Base-by-base conservation (phyloP, 2,113 vertebrate genomes). In the Cricetomys ansorgei region DNA sequence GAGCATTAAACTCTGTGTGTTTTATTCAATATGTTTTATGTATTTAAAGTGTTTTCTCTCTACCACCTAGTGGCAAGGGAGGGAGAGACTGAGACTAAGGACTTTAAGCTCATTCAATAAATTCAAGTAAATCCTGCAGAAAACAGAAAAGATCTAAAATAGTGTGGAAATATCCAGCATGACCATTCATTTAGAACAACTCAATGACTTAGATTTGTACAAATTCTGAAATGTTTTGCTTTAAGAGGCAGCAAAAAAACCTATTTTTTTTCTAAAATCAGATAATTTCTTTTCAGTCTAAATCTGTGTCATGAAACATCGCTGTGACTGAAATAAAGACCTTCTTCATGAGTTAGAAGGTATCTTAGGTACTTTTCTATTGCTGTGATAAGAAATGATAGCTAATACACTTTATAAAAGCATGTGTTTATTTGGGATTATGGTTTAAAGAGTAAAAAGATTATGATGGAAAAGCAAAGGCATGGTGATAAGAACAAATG, bases 71-170 rank as follows among this genome's bases (percentile, higher is more conserved):
- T 73, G 59, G 57, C 40, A n/a, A 31, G 17, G 12, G 31, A 25
- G 40, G 3, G 19, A 37, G 34, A 53, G 55, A 59, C 59, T 40
- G 27, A 85, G 9, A 34, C 16, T 45, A 3, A 84, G 45, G 27
- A 21, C 23, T 34, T 29, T 7, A 65, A 87, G 4, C 3, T 90
- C 1, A 85, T 84, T 94, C 8, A 31, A 34, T 89, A 90, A 64
- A 5, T 50, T 37, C 31, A 81, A 53, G 16, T 80, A 80, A 48
- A 92, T 73, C 43, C 4, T 76, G 48, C 2, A 59, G 34, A 3
- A 70, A 96, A 96, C 59, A 94, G 40, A 91, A 92, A 31, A 57
- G 13, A 21, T 87, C 57, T 31, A 92, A 94, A 93, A 57, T 69
- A 75, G 7, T 45, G n/a, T 27, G 4, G 12, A 89, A 88, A 84